Evolutionary conservation across 1,140 invertebrate genomes (phyloP).

Genomic region (silkworm (Bombyx mori)): DNA sequence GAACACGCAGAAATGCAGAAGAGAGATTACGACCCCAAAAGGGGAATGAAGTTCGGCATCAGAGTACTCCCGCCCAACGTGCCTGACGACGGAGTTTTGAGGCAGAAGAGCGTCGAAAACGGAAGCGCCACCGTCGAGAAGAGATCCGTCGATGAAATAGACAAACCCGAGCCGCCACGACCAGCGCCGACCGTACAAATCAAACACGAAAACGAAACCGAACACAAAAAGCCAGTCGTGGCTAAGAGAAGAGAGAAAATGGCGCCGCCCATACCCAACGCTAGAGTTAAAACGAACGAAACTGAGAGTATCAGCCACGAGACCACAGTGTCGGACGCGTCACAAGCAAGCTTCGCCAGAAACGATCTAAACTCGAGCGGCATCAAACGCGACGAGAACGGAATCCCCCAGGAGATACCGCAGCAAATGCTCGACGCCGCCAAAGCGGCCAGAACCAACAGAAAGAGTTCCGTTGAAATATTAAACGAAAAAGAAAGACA

Average conservation of each 20-base stretch:
- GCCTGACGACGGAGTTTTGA: constrained; percentile 62
- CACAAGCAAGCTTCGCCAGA: constrained; percentile 43
- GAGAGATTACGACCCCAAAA: constrained; percentile 65
- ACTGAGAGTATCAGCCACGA: constrained; percentile 30
- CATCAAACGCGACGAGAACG: constrained; percentile 73
- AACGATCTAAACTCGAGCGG: constrained; percentile 70
- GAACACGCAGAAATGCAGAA: constrained; percentile 61
- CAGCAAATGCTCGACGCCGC: constrained; percentile 80
- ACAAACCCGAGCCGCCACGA: constrained; percentile 52
- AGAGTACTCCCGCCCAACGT: constrained; percentile 74
- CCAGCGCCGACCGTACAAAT: constrained; percentile 39
- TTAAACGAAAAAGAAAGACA: constrained; percentile 46
- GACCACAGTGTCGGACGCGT: constrained; percentile 34
- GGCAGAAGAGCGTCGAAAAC: constrained; percentile 68
- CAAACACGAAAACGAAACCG: constrained; percentile 54
- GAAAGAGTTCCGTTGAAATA: constrained; percentile 70
- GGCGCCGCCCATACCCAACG: constrained; percentile 65
- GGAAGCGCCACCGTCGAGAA: constrained; percentile 54
- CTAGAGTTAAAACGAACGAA: constrained; percentile 38
- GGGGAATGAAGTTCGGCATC: constrained; percentile 79
- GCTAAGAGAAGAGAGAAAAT: constrained; percentile 67
- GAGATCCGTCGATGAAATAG: constrained; percentile 67
- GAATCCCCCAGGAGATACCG: constrained; percentile 76
- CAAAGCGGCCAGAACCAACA: constrained; percentile 76
- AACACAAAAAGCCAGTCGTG: constrained; percentile 64